phyloP scores from a whole-genome alignment of 30 jellyfish, hydroid and myxozoan species.

The Sanderia malayensis region DNA sequence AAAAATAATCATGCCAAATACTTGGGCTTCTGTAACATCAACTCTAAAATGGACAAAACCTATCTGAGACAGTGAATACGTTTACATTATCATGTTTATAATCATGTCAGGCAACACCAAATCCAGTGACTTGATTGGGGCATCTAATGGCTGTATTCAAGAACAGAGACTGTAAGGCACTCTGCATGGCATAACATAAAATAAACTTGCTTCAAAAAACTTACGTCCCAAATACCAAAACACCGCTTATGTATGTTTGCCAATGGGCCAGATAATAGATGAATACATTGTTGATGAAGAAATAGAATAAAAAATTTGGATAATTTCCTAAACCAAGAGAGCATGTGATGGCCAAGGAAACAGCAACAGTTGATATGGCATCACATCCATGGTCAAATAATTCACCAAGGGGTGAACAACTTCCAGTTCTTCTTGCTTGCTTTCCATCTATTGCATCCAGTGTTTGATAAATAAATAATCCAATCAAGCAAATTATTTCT shows the following conservation, averaged over 20 bases:
- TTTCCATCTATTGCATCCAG: slow-evolving; percentile 98
- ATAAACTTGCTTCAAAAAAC: not conserved
- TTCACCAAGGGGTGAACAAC: slow-evolving; percentile 95
- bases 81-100: too few relatives aligned
- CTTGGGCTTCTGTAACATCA: slow-evolving; percentile 89
- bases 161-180: not conserved
- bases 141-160: not conserved
- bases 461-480: slow-evolving; percentile 84
- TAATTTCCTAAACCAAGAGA: slow-evolving; percentile 64
- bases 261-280: slow-evolving; percentile 84
- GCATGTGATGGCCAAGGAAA: slow-evolving; percentile 64
- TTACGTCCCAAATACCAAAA: slow-evolving; percentile 67
- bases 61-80: not conserved
- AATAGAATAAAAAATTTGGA: slow-evolving; percentile 62
- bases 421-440: slow-evolving; percentile 92
- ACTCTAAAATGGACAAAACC: slow-evolving; percentile 22
- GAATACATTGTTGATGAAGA: slow-evolving; percentile 56
- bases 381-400: slow-evolving; percentile 99
- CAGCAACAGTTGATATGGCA: slow-evolving; percentile 69
- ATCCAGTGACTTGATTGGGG: too few relatives aligned
- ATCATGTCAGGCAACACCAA: too few relatives aligned
- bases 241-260: slow-evolving; percentile 84
- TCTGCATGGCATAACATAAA: not conserved
- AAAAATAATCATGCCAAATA: slow-evolving; percentile 35
- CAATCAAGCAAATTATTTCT: slow-evolving; percentile 49